Percentiles rank a stretch among this genome's conserved stretches.
phyloP scores from a whole-genome alignment of 2,888 invertebrate genomes.

The Pemphredon lugubris region DNA sequence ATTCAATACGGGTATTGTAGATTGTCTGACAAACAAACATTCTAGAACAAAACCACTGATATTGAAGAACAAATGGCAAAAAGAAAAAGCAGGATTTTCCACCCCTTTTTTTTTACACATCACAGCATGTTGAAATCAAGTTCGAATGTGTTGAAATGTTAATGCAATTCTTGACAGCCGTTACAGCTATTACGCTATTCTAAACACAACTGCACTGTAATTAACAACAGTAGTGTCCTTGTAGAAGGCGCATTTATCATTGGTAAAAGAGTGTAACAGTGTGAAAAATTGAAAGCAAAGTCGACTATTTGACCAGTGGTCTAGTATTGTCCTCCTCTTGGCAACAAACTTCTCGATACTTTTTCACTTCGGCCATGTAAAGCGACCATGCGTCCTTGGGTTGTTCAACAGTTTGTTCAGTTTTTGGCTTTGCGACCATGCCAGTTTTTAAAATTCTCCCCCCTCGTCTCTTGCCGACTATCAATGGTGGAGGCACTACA shows the following conservation, averaged over 20 bases:
- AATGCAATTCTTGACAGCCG: too few relatives aligned
- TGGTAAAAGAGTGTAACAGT: conserved; percentile 41
- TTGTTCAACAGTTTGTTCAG: conserved; percentile 85
- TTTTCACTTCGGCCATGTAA: conserved; percentile 96
- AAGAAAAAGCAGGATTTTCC: too few relatives aligned
- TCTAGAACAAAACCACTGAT: background rate
- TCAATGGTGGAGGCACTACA: conserved; percentile 82
- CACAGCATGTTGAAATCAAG: too few relatives aligned
- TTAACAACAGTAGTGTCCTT: too few relatives aligned
- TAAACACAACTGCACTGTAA: too few relatives aligned
- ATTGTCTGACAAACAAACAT: conserved; percentile 11
- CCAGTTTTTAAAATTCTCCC: conserved; percentile 94
- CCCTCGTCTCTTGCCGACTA: conserved; percentile 92
- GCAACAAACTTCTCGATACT: conserved; percentile 95
- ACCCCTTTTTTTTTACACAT: too few relatives aligned
- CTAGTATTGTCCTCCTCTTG: conserved; percentile 95
- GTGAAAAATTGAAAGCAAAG: conserved; percentile 48
- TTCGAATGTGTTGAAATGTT: too few relatives aligned
- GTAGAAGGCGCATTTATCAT: conserved; percentile 39
- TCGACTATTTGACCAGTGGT: conserved; percentile 91
- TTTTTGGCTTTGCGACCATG: conserved; percentile 92
- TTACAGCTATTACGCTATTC: too few relatives aligned
- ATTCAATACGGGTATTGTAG: too few relatives aligned
- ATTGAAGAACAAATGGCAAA: too few relatives aligned
- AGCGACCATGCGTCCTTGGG: conserved; percentile 96